Percentiles rank a stretch among this genome's conserved stretches.
phyloP scores from a whole-genome alignment of 2,113 vertebrate species.

The Balaenoptera acutorostrata region DNA sequence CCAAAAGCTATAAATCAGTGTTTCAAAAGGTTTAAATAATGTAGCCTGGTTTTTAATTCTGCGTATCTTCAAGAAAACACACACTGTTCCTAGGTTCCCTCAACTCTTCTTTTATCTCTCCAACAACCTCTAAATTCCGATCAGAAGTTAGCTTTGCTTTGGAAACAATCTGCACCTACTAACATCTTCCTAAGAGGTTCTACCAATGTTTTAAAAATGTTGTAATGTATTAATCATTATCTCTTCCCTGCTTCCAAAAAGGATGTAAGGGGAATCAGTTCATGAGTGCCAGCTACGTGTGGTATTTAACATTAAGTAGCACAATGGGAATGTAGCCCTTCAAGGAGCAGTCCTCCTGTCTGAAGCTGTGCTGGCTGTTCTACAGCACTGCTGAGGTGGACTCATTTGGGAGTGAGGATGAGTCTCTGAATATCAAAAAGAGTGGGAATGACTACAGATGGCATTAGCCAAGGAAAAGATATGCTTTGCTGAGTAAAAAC shows the following conservation, averaged over 20 bases:
- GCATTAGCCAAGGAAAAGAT: neutral
- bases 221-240: conserved; percentile 41
- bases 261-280: neutral
- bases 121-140: neutral
- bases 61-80: neutral
- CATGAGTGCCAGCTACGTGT: neutral
- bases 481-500: neutral
- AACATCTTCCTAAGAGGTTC: neutral
- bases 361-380: neutral
- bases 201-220: conserved; percentile 7
- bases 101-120: neutral
- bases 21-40: conserved; percentile 8
- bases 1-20: neutral
- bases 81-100: neutral
- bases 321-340: neutral
- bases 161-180: neutral
- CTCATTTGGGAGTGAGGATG: neutral
- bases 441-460: neutral
- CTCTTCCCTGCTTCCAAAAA: neutral
- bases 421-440: neutral
- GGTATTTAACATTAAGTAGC: neutral
- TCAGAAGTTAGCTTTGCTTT: neutral
- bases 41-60: neutral
- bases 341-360: neutral
- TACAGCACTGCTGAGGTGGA: neutral